Evolutionary conservation across 2,888 invertebrate genomes (phyloP).

Genomic region (Eupithecia insigniata): DNA sequence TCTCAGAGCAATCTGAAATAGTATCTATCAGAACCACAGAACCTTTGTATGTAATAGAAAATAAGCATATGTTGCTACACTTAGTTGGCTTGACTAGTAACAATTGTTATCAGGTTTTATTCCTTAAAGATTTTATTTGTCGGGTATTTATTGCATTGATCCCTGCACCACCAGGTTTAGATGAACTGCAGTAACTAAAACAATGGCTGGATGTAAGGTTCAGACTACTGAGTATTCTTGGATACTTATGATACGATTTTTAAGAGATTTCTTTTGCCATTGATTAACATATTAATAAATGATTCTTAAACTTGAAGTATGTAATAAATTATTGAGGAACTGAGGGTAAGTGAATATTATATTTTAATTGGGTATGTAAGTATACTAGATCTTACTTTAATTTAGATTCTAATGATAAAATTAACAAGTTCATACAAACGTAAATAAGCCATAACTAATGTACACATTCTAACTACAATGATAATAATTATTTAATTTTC

Average conservation of each 20-base stretch:
- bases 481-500: constrained; percentile 23
- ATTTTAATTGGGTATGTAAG: not conserved
- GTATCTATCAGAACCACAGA: not conserved
- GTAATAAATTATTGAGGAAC: not conserved
- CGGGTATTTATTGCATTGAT: no score
- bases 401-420: constrained; percentile 23
- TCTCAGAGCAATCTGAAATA: not conserved
- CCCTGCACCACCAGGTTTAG: no score
- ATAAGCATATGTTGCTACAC: not conserved
- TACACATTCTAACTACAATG: constrained; percentile 25
- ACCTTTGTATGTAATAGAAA: not conserved
- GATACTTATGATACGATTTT: not conserved
- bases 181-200: not conserved
- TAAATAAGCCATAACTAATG: constrained; percentile 25
- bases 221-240: not conserved
- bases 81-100: not conserved
- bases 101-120: not conserved
- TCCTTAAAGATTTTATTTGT: not conserved
- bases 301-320: not conserved
- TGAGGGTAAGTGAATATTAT: not conserved
- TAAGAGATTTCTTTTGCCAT: not conserved
- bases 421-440: constrained; percentile 20
- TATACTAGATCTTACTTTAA: constrained; percentile 12
- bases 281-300: not conserved
- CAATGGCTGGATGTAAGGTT: not conserved